Evolutionary conservation across 2,888 invertebrate genomes (phyloP), one percentile per base, ranked within the genome.

Genomic region (Maniola hyperantus): DNA sequence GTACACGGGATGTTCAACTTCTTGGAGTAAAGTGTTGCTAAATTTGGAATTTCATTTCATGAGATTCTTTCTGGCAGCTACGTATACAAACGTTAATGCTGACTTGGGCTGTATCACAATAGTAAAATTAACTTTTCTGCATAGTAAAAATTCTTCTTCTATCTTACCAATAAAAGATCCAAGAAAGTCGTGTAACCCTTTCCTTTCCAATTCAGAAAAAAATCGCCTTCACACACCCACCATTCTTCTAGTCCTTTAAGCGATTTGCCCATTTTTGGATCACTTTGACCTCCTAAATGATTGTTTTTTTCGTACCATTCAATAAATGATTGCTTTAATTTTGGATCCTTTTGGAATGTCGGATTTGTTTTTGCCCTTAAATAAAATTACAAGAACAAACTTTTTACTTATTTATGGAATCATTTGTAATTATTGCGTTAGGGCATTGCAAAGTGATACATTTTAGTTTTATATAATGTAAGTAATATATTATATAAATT

Each of bases 201-300:
- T 63, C 94, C 93, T 74, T 95, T 96, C 97, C 97, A 97, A 77
- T 95, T 94, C 5, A 96, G 86, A 74, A 95, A 82, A 15, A 88
- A 85, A 77, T 96, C 94, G 0, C 97, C 97, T 8, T 95, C 94
- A 78, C 96, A 96, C 0, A 88, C 85, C 93, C 94, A 91, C 77
- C 95, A 95, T 71, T 95, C 94, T 1, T 91, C 82, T 48, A 95
- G 86, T 0, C 95, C 95, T 68, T 87, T 87, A 0, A 95, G 91
- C 0, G 97, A 96, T 57, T 96, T 93, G 51, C 88, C 88, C 10
- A 71, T 77, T 11, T 74, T 78, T 0, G 87, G 84, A 57, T 91
- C 85, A 0, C 70, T 95, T 91, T 87, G 93, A 88, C 94, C 97
- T 88, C 81, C 94, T 81, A 88, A 94, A 93, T 72, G 95, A 88